Base-by-base conservation (phyloP, 2,797 vertebrate genomes). In the Xenentodon cancila region DNA sequence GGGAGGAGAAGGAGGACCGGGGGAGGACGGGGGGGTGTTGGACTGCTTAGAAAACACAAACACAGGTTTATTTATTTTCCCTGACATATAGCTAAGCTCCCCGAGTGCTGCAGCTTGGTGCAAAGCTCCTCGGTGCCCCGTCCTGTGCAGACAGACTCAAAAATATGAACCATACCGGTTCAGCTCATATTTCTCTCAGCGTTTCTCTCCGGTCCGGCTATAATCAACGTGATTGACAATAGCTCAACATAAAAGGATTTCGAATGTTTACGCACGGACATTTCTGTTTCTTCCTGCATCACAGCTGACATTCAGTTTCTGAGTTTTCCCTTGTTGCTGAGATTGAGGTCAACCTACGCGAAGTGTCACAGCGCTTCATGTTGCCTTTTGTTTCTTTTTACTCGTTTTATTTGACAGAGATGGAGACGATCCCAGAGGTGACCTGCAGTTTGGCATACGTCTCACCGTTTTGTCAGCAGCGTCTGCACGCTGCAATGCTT, bases 11-110 rank as follows among this genome's bases (percentile, higher is more conserved):
- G 34, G 34, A 37, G 11, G 34, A 37, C n/a, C n/a, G n/a, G n/a
- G n/a, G 30, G 30, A 32, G 7, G 30, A 25, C 27, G 15, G 13
- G 15, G 69, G 27, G 49, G 16, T 6, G 27, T 3, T 3, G 25
- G 3, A 32, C 9, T 79, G 79, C 74, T 78, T 79, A 71, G 80
- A 88, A 84, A 90, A 88, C 88, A 87, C 85, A 88, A 89, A 89
- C 81, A 84, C 83, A 78, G 87, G 85, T 90, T 92, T 91, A 84
- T 90, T 91, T 89, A 82, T 90, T 83, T 87, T 82, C 83, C 55
- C 73, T 89, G 87, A 86, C 81, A 82, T 86, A 67, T 80, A 84
- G 76, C 77, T 88, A 84, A 87, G 87, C 87, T 80, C 74, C 74
- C 73, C 51, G 55, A 59, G 77, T 68, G 77, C 79, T 62, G 71